Conservation (phyloP, 2,888 invertebrate species). For the Shargacucullia verbasci region DNA sequence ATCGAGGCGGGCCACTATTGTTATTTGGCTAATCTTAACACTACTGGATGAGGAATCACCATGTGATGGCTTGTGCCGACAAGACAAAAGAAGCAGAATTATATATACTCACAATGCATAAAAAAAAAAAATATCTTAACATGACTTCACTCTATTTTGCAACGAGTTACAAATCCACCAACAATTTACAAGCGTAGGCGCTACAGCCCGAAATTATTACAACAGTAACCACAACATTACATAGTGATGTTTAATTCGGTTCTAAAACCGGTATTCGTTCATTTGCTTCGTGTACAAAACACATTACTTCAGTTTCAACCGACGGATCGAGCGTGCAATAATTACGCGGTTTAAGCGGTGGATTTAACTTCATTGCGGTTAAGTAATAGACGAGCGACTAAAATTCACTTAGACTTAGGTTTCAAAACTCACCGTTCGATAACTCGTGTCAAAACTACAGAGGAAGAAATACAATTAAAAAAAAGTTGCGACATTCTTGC, state of each 20-base stretch:
- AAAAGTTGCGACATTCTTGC: too few species aligned
- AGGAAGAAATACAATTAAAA: too few species aligned
- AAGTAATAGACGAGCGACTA: slow-evolving; percentile 58
- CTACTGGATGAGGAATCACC: too few species aligned
- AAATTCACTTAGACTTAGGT: too few species aligned
- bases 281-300: slow-evolving; percentile 74
- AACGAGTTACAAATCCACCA: slow-evolving; percentile 35
- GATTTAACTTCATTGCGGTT: slow-evolving; percentile 74
- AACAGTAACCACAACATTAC: slow-evolving; percentile 50
- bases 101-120: too few species aligned
- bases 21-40: too few species aligned
- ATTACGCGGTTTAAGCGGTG: slow-evolving; percentile 78
- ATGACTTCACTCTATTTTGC: slow-evolving; percentile 38
- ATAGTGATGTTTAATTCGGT: slow-evolving; percentile 60
- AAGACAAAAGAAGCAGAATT: too few species aligned
- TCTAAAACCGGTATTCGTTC: slow-evolving; percentile 64
- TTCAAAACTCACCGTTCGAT: too few species aligned
- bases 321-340: slow-evolving; percentile 74
- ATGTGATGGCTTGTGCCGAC: too few species aligned
- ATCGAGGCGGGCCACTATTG: too few species aligned
- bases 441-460: too few species aligned
- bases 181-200: slow-evolving; percentile 35
- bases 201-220: slow-evolving; percentile 50
- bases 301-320: slow-evolving; percentile 79
- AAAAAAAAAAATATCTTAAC: too few species aligned